Base-by-base conservation (phyloP, 2,113 vertebrate genomes). In the Axis porcinus region DNA sequence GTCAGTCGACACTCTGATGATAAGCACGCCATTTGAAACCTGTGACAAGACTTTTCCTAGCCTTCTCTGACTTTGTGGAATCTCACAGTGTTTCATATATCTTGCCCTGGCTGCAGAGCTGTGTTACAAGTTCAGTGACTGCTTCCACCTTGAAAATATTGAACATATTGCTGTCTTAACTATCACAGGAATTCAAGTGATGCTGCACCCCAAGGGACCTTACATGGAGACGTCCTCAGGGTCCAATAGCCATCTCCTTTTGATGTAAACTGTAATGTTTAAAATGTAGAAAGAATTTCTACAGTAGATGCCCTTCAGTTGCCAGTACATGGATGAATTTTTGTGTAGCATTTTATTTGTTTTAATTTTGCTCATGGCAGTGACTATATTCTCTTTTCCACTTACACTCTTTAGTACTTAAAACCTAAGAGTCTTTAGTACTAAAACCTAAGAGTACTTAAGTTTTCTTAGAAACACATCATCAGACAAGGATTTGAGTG, bases 11-110 rank as follows among this genome's bases (percentile, higher is more conserved):
- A 64, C 28, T 70, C 43, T 52, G 10, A 0, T 97, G 94, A 98
- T 7, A 8, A 97, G 93, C 92, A 94, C 36, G 83, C 52, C 27
- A 50, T 97, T 98, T 98, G 91, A 98, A 98, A 98, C 89, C 47
- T 92, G 98, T 97, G 91, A 40, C 54, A 84, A 94, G 94, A 89
- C 64, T 97, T 94, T 95, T 79, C 89, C 54, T 57, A 88, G 82
- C 88, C 89, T 98, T 98, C 79, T 82, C 4, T 50, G n/a, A 79
- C 36, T 98, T 97, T 87, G 67, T 70, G 97, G 97, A 97, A 97
- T 97, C 45, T 55, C 91, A 60, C 64, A 60, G 45, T 70, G 28
- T 67, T 70, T 97, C 86, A 70, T 79, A 7, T 85, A 40, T 95
- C 30, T 96, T 55, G 43, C 47, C 89, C 95, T 96, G 25, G 14